phyloP scores from a whole-genome alignment of 1,140 invertebrate genomes.

The Halictus rubicundus region DNA sequence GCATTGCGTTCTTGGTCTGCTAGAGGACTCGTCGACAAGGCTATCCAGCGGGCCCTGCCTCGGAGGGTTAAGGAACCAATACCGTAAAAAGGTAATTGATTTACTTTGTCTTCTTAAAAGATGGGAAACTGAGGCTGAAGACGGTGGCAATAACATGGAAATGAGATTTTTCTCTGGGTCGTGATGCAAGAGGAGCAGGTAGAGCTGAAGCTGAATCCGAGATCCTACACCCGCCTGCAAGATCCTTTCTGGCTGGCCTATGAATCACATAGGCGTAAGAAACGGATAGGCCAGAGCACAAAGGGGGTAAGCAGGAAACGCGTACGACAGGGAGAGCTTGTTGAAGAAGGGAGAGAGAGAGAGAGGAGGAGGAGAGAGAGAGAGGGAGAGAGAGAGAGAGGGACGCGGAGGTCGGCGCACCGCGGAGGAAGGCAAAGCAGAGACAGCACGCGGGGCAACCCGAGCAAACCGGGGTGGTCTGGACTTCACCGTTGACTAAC shows the following conservation, averaged over 20 bases:
- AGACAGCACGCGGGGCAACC: constrained; percentile 36
- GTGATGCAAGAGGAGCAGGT: constrained; percentile 42
- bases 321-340: background rate
- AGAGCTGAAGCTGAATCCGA: background rate
- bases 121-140: no score
- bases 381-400: constrained; percentile 16
- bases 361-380: background rate
- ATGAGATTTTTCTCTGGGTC: background rate
- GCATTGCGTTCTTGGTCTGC: no score
- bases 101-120: no score
- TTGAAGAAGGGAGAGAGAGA: background rate
- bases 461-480: constrained; percentile 69
- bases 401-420: constrained; percentile 48
- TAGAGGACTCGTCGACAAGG: no score
- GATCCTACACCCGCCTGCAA: constrained; percentile 38
- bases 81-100: no score
- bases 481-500: constrained; percentile 68
- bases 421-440: constrained; percentile 35
- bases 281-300: constrained; percentile 33
- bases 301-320: constrained; percentile 45
- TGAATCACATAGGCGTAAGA: constrained; percentile 56
- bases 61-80: no score
- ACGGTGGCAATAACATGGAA: no score
- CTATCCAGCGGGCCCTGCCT: no score
- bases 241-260: constrained; percentile 50